Evolutionary conservation across 30 jellyfish, hydroid and myxozoan species (phyloP).

Genomic region (Aurelia sp.): DNA sequence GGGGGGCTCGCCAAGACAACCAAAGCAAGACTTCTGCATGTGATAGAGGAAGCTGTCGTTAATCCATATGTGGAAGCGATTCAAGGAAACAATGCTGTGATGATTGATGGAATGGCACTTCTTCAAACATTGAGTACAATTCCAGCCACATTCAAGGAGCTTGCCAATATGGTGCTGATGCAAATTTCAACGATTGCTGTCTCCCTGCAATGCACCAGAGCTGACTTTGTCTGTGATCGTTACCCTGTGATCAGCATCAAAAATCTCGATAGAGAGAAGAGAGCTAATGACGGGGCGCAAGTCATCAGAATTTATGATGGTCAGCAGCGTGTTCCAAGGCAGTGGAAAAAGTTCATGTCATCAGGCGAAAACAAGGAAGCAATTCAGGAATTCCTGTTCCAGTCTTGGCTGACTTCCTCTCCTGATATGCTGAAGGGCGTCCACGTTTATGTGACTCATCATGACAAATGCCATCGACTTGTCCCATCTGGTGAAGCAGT

Average conservation of each 20-base stretch:
- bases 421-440: conserved; percentile 12
- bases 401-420: conserved; percentile 15
- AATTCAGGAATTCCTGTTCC: conserved; percentile 22
- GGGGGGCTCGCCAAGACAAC: conserved; percentile 37
- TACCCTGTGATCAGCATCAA: conserved; percentile 38
- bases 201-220: conserved; percentile 16
- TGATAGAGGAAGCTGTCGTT: neutral
- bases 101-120: conserved; percentile 60
- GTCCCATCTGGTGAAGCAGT: conserved; percentile 46
- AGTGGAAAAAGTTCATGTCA: conserved; percentile 24
- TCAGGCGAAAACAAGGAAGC: conserved; percentile 22
- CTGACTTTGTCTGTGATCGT: conserved; percentile 49
- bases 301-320: conserved; percentile 13
- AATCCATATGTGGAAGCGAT: conserved; percentile 8
- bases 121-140: conserved; percentile 13
- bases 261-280: conserved; percentile 31
- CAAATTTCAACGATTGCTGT: conserved; percentile 16
- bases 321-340: conserved; percentile 47
- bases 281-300: conserved; percentile 48
- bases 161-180: conserved; percentile 5
- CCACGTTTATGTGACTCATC: conserved; percentile 47
- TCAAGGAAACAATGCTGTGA: conserved; percentile 21
- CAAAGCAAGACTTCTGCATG: conserved; percentile 27
- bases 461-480: conserved; percentile 44
- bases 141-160: conserved; percentile 33